Evolutionary conservation across 2,797 vertebrate species (phyloP).

Genomic region (Poeciliopsis gracilis): DNA sequence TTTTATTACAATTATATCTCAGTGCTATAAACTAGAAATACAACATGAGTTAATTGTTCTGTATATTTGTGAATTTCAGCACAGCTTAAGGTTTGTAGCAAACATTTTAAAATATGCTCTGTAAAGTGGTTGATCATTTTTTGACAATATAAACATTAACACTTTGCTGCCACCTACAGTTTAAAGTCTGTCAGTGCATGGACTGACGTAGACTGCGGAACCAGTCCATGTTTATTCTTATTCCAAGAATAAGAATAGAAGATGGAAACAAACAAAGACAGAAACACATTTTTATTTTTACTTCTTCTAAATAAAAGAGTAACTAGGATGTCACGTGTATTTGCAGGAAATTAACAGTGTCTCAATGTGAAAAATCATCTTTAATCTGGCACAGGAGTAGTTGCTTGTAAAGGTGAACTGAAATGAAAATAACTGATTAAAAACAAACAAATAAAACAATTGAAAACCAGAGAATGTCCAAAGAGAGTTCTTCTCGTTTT

Average conservation of each 20-base stretch:
- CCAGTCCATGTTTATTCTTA: too few species aligned
- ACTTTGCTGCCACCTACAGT: constrained; percentile 66
- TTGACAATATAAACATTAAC: not conserved
- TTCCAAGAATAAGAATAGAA: too few species aligned
- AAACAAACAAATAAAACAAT: not conserved
- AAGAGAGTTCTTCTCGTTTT: not conserved
- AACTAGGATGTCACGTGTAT: not conserved
- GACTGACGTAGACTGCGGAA: not conserved
- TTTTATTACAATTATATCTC: not conserved
- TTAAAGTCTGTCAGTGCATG: constrained; percentile 31
- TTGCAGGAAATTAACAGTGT: not conserved
- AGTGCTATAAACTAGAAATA: not conserved
- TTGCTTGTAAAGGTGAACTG: not conserved
- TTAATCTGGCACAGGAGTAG: not conserved
- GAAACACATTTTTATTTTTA: not conserved
- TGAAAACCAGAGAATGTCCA: not conserved
- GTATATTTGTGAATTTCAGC: not conserved
- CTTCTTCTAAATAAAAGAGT: not conserved
- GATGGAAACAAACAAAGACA: not conserved
- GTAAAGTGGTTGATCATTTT: not conserved
- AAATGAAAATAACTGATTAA: not conserved
- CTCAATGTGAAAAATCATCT: not conserved
- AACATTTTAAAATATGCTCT: not conserved
- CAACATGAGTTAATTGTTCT: not conserved
- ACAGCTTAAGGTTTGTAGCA: not conserved